Evolutionary conservation across 2,888 invertebrate genomes (phyloP).

Genomic region (Hyalella azteca): DNA sequence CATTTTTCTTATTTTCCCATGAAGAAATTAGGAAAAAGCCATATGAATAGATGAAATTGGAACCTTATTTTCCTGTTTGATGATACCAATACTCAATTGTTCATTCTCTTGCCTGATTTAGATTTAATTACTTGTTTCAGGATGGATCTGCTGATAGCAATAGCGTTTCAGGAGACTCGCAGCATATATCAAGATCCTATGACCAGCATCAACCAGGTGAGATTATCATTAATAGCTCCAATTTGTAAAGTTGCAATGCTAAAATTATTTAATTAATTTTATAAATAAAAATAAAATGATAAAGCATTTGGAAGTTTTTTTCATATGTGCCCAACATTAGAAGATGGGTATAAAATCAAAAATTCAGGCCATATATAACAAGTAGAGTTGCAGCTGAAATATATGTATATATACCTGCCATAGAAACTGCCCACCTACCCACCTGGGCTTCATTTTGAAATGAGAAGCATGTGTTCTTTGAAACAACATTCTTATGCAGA

Average conservation of each 20-base stretch:
- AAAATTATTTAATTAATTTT: background rate
- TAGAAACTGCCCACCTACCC: too few species aligned
- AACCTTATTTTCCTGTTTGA: background rate
- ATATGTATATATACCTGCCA: too few species aligned
- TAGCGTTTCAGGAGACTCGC: slow-evolving; percentile 56
- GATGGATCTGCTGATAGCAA: slow-evolving; percentile 54
- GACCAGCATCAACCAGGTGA: slow-evolving; percentile 49
- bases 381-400: background rate
- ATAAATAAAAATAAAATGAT: background rate
- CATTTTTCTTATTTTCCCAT: background rate
- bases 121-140: slow-evolving; percentile 29
- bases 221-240: background rate
- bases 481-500: too few species aligned
- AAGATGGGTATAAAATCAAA: background rate
- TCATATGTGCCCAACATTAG: background rate
- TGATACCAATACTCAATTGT: background rate
- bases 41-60: background rate
- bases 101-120: background rate
- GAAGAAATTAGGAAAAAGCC: background rate
- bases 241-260: background rate
- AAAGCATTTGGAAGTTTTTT: background rate
- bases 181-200: slow-evolving; percentile 48
- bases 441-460: too few species aligned
- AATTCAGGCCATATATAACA: background rate
- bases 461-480: too few species aligned